phyloP scores from a whole-genome alignment of 2,888 invertebrate genomes.

The Hypomecis atomaria region DNA sequence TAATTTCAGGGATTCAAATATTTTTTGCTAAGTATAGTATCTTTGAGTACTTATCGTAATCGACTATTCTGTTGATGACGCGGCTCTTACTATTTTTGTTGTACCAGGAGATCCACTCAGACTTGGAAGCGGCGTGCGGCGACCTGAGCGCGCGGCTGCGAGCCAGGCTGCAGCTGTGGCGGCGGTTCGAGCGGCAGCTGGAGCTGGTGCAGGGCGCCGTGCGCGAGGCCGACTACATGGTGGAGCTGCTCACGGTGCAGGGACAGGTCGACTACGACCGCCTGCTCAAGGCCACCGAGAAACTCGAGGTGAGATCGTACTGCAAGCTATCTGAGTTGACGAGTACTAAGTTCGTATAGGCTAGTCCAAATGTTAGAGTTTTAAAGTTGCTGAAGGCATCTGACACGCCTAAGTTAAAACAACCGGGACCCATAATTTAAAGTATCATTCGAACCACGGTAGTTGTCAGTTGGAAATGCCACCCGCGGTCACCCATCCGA shows the following conservation, averaged over 20 bases:
- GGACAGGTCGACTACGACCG: constrained; percentile 94
- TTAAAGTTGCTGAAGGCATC: too few relatives aligned
- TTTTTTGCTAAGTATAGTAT: too few relatives aligned
- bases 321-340: too few relatives aligned
- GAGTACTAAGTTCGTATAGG: not conserved
- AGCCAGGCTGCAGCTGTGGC: constrained; percentile 89
- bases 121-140: constrained; percentile 88
- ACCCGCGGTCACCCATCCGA: too few relatives aligned
- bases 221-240: constrained; percentile 94
- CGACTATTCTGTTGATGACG: not conserved
- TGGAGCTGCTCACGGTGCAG: constrained; percentile 92
- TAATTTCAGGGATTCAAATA: too few relatives aligned
- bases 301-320: constrained; percentile 89
- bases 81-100: not conserved
- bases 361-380: too few relatives aligned
- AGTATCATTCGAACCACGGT: too few relatives aligned
- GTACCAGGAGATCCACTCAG: constrained; percentile 88
- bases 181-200: constrained; percentile 90
- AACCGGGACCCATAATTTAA: too few relatives aligned
- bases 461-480: too few relatives aligned
- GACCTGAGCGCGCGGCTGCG: constrained; percentile 87
- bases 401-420: too few relatives aligned
- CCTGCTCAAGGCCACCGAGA: constrained; percentile 91
- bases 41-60: not conserved
- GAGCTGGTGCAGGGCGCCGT: constrained; percentile 93